Base-by-base conservation (phyloP, 2,888 invertebrate genomes). In the Linnaemya vulpina region DNA sequence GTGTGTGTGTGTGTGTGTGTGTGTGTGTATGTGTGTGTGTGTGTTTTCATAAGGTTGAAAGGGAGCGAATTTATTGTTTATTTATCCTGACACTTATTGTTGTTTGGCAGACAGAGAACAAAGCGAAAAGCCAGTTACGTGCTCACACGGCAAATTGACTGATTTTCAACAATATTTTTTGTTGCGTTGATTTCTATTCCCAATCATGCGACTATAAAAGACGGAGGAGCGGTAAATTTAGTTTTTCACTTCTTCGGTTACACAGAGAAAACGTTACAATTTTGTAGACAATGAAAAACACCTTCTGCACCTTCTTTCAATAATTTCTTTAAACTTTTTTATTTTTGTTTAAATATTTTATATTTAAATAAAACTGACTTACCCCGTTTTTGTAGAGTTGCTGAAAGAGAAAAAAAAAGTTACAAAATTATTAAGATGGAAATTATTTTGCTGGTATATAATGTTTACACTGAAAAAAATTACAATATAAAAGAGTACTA, bases 91-190 rank as follows among this genome's bases (percentile, higher is more conserved):
- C 87, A 85, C 81, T 80, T 86, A 76, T 70, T 82, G 86, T 76
- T 86, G 82, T 86, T 86, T 83, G 78, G 75, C 82, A 86, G 86
- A 84, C 80, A 83, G 71, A 87, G 74, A 83, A 83, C 83, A 81
- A 83, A 86, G 86, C 81, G 78, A 70, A 81, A 79, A 83, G 85
- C 71, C 73, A 67, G 75, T 43, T 81, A 88, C 87, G 87, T 88
- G 87, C 87, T 87, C 84, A 86, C 82, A 87, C 80, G 86, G 83
- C 85, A 87, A 88, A 87, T 87, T 87, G 87, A 86, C 86, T 87
- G 87, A 87, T 88, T 88, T 87, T 60, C 74, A 75, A 84, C 58
- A 82, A 65, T 70, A 78, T 84, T 84, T n/a, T 86, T 81, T 22
- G 63, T 55, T 70, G 62, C 15, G 5, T 17, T 22, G 15, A 63